Conservation (phyloP, 2,888 invertebrate species). For the Sesamia inferens region DNA sequence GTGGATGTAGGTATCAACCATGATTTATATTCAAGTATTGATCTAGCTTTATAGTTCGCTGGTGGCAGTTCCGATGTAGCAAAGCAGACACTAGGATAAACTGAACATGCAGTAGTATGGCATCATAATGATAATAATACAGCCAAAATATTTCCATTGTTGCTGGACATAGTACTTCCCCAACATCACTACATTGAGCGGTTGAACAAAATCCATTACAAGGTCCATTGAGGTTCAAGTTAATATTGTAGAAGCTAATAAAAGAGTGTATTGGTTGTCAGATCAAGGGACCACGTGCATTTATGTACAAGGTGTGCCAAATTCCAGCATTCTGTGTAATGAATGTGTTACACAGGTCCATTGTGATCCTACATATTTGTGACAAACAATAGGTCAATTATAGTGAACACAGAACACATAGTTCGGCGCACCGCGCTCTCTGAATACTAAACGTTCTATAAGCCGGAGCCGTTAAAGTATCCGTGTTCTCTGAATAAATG, state of each 20-base stretch:
- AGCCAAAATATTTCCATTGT: background rate
- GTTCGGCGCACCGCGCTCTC: conserved; percentile 10
- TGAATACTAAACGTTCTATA: conserved; percentile 16
- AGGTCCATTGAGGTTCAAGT: background rate
- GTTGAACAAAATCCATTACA: too few relatives aligned
- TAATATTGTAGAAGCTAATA: background rate
- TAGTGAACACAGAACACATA: background rate
- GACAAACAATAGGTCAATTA: conserved; percentile 33
- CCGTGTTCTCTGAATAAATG: background rate
- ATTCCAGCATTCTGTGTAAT: conserved; percentile 4
- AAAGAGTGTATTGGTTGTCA: conserved; percentile 2
- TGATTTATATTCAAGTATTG: background rate
- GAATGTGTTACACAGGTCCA: conserved; percentile 18
- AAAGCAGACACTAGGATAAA: background rate
- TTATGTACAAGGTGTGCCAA: conserved; percentile 7
- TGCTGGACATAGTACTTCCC: too few relatives aligned
- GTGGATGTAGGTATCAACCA: background rate
- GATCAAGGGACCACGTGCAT: too few relatives aligned
- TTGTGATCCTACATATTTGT: background rate
- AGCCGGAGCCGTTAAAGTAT: background rate
- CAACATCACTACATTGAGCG: too few relatives aligned
- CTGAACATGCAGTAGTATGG: background rate
- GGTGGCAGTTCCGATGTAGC: background rate
- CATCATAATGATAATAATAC: background rate
- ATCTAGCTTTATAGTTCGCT: background rate